Evolutionary conservation across 2,113 vertebrate species (phyloP), one percentile per base, ranked within the genome.

Genomic region (Prunella fulvescens): DNA sequence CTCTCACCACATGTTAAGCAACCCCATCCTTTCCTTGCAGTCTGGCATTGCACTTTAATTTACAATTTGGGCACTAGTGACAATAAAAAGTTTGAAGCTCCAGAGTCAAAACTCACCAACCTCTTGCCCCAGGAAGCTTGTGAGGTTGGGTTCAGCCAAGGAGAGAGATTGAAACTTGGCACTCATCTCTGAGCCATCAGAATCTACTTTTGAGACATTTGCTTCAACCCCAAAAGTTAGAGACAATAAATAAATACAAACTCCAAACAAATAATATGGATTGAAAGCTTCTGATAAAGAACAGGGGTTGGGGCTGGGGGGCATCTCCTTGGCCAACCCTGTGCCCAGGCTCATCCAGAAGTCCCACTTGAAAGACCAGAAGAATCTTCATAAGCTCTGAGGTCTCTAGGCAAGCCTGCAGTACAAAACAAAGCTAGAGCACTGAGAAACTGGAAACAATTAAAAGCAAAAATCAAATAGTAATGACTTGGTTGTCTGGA

Each of bases 401-500:
- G 40, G 50, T 57, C 37, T 76, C 78, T 54, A 61, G 74, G 69
- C 33, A 19, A 9, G 23, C 53, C 66, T 93, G 48, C 24, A 72
- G 48, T 50, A 74, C 39, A 69, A 81, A 94, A 67, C 28, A 60
- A 71, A 84, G 33, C 19, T 37, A 60, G 18, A 87, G 53, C 26
- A 22, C 10, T 53, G 71, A 72, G 22, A 73, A 51, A 76, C 7
- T 62, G 51, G 24, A 91, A 86, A 35, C 39, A 83, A 77, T 90
- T 93, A 70, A 58, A 95, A 84, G 29, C 16, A 87, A 87, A 93
- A 72, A 48, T 60, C 73, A 79, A 84, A 79, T 65, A 89, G 47
- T 57, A 87, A 92, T 54, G 33, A 82, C 47, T 77, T 77, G 58
- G 22, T 42, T 76, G 74, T 91, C 90, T 90, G 85, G 79, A 94